Percentiles rank a stretch among this genome's conserved stretches.
These are phyloP conservation scores for Silurus aristotelis DNA, from an alignment of 2,797 vertebrate species.

Conservation along the genomic window DNA sequence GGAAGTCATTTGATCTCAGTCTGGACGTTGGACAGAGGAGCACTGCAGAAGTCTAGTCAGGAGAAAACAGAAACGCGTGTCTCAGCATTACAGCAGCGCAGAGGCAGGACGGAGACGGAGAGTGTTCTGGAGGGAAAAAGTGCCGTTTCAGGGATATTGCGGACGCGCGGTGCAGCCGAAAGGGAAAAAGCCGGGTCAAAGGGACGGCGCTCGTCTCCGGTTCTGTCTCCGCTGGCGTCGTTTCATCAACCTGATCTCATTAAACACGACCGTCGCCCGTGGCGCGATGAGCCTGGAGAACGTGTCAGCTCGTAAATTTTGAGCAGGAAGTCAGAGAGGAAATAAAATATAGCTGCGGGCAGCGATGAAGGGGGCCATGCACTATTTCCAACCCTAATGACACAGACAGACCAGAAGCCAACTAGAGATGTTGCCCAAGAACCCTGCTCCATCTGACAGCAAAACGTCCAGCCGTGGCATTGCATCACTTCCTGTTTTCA, in stretches of 20 bases:
- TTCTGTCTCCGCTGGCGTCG: neutral
- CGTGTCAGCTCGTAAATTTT: neutral
- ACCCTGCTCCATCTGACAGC: neutral
- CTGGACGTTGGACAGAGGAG: neutral
- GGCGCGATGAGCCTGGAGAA: neutral
- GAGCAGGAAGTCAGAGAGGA: neutral
- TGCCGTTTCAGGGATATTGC: constrained; percentile 9
- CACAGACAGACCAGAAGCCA: neutral
- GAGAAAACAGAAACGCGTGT: neutral
- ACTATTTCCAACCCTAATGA: neutral
- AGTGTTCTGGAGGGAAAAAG: neutral
- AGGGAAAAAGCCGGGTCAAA: neutral
- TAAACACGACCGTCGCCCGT: neutral
- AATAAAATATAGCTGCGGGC: neutral
- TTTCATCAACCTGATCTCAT: constrained; percentile 18
- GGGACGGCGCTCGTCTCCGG: neutral
- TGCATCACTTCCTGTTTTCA: neutral
- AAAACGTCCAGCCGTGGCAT: neutral
- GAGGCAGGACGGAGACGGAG: neutral
- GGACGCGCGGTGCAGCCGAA: neutral
- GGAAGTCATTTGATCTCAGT: neutral
- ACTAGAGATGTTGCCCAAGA: neutral
- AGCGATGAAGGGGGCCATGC: constrained; percentile 4
- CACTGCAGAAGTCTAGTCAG: neutral
- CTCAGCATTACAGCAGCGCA: neutral